Percentiles rank a stretch among this genome's conserved stretches.
Conservation (phyloP, 2,797 vertebrate genomes). For the Channallabes apus region DNA sequence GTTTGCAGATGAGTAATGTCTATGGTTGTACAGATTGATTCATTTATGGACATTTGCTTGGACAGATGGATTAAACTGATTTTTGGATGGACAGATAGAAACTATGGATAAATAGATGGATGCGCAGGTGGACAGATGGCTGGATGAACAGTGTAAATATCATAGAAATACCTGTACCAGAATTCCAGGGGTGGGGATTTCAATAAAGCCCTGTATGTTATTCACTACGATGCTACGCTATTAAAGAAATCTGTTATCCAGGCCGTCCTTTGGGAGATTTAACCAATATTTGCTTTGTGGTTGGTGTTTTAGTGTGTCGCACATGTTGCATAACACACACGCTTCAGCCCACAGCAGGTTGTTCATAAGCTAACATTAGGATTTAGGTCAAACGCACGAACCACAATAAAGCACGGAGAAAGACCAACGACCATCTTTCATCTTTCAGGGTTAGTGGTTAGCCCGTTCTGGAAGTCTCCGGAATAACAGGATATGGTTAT, state of each 20-base stretch:
- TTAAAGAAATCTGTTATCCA: slow-evolving; percentile 2
- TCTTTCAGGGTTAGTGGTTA: slow-evolving; percentile 64
- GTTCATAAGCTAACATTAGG: slow-evolving; percentile 10
- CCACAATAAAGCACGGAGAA: slow-evolving; percentile 23
- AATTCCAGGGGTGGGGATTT: not conserved
- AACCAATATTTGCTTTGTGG: slow-evolving; percentile 14
- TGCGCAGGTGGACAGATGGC: not conserved
- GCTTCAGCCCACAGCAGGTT: slow-evolving; percentile 4
- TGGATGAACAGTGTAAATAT: not conserved
- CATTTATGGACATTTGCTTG: too few relatives aligned
- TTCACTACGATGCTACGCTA: not conserved
- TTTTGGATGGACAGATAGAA: not conserved
- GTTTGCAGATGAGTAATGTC: too few relatives aligned
- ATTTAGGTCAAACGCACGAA: not conserved
- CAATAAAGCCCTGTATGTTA: not conserved
- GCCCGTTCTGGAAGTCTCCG: slow-evolving; percentile 64
- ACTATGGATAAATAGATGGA: not conserved
- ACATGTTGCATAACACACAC: not conserved
- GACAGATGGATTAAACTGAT: too few relatives aligned
- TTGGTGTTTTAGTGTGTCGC: not conserved
- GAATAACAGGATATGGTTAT: slow-evolving; percentile 74
- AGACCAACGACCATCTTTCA: slow-evolving; percentile 57
- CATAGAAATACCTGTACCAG: not conserved
- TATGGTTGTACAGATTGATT: too few relatives aligned
- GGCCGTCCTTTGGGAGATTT: not conserved